Evolutionary conservation across 2,888 invertebrate genomes (phyloP).

Genomic region (Lasius platythorax): DNA sequence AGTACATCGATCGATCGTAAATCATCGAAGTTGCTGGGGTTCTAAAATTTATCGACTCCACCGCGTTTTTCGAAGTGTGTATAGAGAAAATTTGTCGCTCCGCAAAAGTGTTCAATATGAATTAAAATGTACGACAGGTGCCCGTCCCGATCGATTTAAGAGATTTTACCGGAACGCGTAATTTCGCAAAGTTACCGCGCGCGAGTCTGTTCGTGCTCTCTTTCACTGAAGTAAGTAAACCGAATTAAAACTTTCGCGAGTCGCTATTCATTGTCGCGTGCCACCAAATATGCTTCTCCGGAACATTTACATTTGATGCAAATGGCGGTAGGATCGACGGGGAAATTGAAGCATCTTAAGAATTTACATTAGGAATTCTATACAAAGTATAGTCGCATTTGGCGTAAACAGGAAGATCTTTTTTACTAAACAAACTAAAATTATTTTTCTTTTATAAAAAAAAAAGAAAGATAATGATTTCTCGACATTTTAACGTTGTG

Average conservation of each 20-base stretch:
- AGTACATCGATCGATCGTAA: conserved; percentile 1
- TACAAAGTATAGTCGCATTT: background rate
- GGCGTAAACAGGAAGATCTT: background rate
- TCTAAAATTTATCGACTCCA: conserved; percentile 36
- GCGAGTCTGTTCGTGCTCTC: background rate
- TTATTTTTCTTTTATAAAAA: background rate
- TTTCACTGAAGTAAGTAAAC: conserved; percentile 24
- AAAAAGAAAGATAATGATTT: background rate
- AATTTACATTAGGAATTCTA: background rate
- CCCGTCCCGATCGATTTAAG: conserved; percentile 22
- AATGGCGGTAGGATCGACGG: background rate
- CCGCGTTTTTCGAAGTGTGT: background rate
- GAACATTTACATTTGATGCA: conserved; percentile 39
- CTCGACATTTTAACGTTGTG: background rate
- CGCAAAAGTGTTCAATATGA: conserved; percentile 32
- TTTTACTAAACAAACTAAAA: background rate
- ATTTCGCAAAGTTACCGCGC: conserved; percentile 8
- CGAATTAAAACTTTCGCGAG: conserved; percentile 44
- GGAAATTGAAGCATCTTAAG: background rate
- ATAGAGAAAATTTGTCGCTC: conserved; percentile 24
- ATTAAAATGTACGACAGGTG: conserved; percentile 46
- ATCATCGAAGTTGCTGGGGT: conserved; percentile 1
- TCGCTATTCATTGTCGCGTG: conserved; percentile 24
- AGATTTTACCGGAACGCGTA: conserved; percentile 17
- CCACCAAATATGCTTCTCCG: conserved; percentile 5